Percentiles rank a stretch among this genome's conserved stretches.
Conservation (phyloP, 2,113 vertebrate species). For the Gallinago paraguaiae region DNA sequence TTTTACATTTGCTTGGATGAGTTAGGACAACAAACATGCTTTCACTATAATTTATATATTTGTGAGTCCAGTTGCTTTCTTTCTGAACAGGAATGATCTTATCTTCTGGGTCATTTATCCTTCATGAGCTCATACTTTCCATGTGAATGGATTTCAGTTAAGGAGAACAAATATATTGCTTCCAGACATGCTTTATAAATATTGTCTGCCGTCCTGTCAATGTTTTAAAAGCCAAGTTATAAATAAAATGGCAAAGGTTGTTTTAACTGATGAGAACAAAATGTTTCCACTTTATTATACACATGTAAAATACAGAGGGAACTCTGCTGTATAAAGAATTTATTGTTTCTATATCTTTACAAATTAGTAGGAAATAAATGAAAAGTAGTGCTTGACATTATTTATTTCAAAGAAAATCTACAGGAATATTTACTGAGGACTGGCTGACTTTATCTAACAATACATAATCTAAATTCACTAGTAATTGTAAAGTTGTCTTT, state of each 20-base stretch:
- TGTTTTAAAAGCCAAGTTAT: slow-evolving; percentile 54
- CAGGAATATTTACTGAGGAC: neutral
- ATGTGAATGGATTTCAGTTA: slow-evolving; percentile 64
- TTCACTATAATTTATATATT: slow-evolving; percentile 5
- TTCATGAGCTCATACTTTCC: slow-evolving; percentile 66
- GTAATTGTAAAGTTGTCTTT: neutral
- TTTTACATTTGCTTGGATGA: neutral
- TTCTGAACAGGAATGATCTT: slow-evolving; percentile 40
- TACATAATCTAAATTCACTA: neutral
- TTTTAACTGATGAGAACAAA: slow-evolving; percentile 41
- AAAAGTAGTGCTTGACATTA: neutral
- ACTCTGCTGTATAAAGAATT: neutral
- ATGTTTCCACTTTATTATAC: slow-evolving; percentile 38
- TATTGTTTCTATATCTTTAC: neutral
- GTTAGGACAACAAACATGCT: neutral
- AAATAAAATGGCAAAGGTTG: slow-evolving; percentile 68
- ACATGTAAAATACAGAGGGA: neutral
- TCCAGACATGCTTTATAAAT: slow-evolving; percentile 58
- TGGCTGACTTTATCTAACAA: neutral
- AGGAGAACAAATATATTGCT: slow-evolving; percentile 56
- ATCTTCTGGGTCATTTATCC: slow-evolving; percentile 54
- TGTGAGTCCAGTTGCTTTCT: neutral
- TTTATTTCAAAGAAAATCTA: slow-evolving; percentile 5
- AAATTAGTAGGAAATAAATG: neutral
- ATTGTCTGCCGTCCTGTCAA: slow-evolving; percentile 15